Percentiles rank a stretch among this genome's conserved stretches.
Evolutionary conservation across 2,888 invertebrate species (phyloP).

Genomic region (Aspidapion aeneum): DNA sequence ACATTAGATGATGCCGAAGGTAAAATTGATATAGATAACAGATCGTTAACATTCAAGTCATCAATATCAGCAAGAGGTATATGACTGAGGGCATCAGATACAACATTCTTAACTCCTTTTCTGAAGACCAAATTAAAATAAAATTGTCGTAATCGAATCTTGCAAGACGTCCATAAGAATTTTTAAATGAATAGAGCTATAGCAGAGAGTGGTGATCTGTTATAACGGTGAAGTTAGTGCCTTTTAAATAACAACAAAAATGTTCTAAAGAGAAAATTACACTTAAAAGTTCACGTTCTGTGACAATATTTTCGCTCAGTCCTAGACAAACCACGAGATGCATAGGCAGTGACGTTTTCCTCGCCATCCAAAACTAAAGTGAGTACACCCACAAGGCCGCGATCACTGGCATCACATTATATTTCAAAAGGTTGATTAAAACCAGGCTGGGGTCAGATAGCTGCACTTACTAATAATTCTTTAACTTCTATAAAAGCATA

Average conservation of each 20-base stretch:
- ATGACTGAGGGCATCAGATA: slow-evolving; percentile 16
- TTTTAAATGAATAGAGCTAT: slow-evolving; percentile 18
- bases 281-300: background rate
- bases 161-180: slow-evolving; percentile 17
- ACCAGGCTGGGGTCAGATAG: slow-evolving; percentile 8
- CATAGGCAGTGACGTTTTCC: slow-evolving; percentile 8
- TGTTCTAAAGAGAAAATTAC: slow-evolving; percentile 18
- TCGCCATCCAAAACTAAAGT: slow-evolving; percentile 3
- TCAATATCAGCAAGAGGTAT: background rate
- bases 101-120: slow-evolving; percentile 18
- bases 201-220: slow-evolving; percentile 23
- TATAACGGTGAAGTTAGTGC: slow-evolving; percentile 18
- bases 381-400: slow-evolving; percentile 11
- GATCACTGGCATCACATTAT: slow-evolving; percentile 8
- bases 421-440: slow-evolving; percentile 2
- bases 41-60: background rate
- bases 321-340: slow-evolving; percentile 2
- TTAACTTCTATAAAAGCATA: slow-evolving; percentile 5
- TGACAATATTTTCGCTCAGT: slow-evolving; percentile 9
- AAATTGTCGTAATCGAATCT: slow-evolving; percentile 19
- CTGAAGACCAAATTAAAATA: slow-evolving; percentile 17
- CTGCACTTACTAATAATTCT: background rate
- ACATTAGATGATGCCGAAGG: background rate
- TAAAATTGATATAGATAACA: background rate
- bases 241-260: slow-evolving; percentile 22